Evolutionary conservation across 2,113 vertebrate genomes (phyloP), one percentile per base, ranked within the genome.

Genomic region (Cricetomys ansorgei): DNA sequence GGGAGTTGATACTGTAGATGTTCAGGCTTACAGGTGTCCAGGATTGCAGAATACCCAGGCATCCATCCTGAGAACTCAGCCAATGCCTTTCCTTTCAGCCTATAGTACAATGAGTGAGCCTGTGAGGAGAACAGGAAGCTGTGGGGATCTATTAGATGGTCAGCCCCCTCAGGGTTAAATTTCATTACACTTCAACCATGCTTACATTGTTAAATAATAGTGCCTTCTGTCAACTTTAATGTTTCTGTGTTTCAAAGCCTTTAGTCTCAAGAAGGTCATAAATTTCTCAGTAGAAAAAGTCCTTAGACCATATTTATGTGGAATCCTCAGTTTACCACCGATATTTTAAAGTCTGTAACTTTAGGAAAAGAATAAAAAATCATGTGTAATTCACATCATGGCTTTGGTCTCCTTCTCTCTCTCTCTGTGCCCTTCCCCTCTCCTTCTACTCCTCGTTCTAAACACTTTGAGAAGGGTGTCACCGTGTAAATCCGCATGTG

Each of bases 271-370:
- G 76, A 94, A 95, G 91, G 91, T 43, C n/a, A 37, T 43, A 62
- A 34, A 75, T 96, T 80, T 94, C 90, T 94, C 75, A 65, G 43
- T 55, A 65, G 64, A 92, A 57, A 76, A 89, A 76, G 53, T 85
- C 31, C 65, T 12, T 13, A 10, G 93, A 91, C 73, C n/a, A 21
- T 27, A 3, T 48, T 70, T 48, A 73, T 76, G 85, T 17, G 89
- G 48, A 48, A 80, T 23, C 65, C 57, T 94, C 19, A 4, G 88
- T 45, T 92, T 67, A 62, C 34, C 86, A 16, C 65, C 37, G 53
- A 31, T 72, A 45, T 88, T 70, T 80, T 50, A 55, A 94, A 84
- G 83, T 43, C 69, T 5, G 1, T 55, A 55, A 64, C 45, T 88
- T 90, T 70, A 50, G 57, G 62, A 75, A 64, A 79, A 75, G 57